Evolutionary conservation across 2,113 vertebrate species (phyloP).

Genomic region (Lutjanus erythropterus): DNA sequence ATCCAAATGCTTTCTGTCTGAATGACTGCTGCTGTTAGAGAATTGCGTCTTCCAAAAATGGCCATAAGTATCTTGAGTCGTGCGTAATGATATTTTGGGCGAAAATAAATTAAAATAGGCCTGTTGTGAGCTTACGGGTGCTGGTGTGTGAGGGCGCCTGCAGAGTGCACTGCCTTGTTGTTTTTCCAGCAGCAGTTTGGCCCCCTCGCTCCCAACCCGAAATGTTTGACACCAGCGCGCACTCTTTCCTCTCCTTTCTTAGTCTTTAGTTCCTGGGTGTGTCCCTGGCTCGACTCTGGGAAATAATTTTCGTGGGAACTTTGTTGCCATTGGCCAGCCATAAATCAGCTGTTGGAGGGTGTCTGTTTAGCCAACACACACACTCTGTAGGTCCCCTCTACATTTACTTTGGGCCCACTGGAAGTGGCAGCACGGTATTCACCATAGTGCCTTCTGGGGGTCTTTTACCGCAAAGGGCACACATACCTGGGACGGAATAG

Average conservation of each 20-base stretch:
- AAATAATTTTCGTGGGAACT: slow-evolving; percentile 87
- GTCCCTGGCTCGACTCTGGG: slow-evolving; percentile 85
- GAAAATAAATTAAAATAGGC: neutral
- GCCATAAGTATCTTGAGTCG: neutral
- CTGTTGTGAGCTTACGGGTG: neutral
- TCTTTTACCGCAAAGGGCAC: slow-evolving; percentile 19
- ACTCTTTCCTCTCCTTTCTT: slow-evolving; percentile 50
- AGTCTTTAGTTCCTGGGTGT: slow-evolving; percentile 79
- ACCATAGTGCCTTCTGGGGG: slow-evolving; percentile 85
- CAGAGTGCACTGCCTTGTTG: slow-evolving; percentile 64
- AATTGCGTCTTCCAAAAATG: neutral
- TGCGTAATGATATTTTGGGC: neutral
- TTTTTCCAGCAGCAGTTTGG: slow-evolving; percentile 32
- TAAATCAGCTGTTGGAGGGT: slow-evolving; percentile 90
- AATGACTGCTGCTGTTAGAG: neutral
- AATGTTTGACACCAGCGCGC: slow-evolving; percentile 37
- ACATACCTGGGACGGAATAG: slow-evolving; percentile 82
- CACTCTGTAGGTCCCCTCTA: neutral
- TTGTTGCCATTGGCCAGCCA: slow-evolving; percentile 90
- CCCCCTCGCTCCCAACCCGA: slow-evolving; percentile 17
- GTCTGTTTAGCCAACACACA: slow-evolving; percentile 78
- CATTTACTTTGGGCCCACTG: slow-evolving; percentile 35
- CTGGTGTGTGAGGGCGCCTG: slow-evolving; percentile 47
- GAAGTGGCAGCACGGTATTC: slow-evolving; percentile 81
- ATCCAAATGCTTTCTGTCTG: neutral